Percentiles rank a stretch among this genome's conserved stretches.
Conservation (phyloP, 2,797 vertebrate genomes). For the Sternarchorhynchus goeldii region DNA sequence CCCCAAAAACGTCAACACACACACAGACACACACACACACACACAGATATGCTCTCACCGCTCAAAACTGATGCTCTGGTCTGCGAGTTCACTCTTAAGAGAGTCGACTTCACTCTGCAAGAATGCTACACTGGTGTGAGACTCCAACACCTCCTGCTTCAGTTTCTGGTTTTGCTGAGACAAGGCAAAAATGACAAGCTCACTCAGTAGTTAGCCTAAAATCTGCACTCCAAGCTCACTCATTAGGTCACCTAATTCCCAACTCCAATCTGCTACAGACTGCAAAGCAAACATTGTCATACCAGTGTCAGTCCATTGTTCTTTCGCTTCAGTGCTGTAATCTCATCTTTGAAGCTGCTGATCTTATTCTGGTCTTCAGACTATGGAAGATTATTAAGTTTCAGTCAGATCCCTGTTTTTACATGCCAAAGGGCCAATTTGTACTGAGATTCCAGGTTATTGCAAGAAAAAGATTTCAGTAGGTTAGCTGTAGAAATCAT, state of each 20-base stretch:
- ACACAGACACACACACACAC: neutral
- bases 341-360: conserved; percentile 84
- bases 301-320: conserved; percentile 88
- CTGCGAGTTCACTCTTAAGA: conserved; percentile 91
- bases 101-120: conserved; percentile 92
- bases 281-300: conserved; percentile 58
- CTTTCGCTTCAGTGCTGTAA: conserved; percentile 82
- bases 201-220: neutral
- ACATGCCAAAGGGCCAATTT: neutral
- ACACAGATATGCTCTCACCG: conserved; percentile 69
- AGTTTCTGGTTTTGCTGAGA: conserved; percentile 90
- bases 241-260: too few species aligned
- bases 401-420: neutral
- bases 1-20: neutral
- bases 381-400: conserved; percentile 66
- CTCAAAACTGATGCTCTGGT: conserved; percentile 90
- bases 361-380: conserved; percentile 89
- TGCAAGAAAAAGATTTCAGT: neutral
- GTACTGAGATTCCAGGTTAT: neutral
- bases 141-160: conserved; percentile 91
- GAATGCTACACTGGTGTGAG: conserved; percentile 91
- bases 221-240: neutral
- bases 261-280: neutral
- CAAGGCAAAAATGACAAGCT: neutral
- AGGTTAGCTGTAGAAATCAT: neutral